These are phyloP conservation scores for Drosophila ficusphila DNA, from an alignment of 1,140 invertebrate genomes.

Conservation along the genomic window DNA sequence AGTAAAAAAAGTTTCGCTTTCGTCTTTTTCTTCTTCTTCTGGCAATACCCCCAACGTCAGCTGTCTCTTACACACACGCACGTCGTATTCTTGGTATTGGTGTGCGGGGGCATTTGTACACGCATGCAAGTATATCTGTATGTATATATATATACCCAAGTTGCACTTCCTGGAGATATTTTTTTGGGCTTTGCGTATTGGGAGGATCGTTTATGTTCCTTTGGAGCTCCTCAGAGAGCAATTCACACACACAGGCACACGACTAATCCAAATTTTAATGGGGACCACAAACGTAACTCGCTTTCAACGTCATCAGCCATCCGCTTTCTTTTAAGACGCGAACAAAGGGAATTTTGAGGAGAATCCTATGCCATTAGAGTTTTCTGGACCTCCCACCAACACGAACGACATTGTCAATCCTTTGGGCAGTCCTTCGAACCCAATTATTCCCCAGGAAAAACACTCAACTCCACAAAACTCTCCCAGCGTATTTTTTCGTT, in stretches of 20 bases:
- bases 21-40: slow-evolving; percentile 39
- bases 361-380: neutral
- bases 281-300: slow-evolving; percentile 59
- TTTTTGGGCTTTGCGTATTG: neutral
- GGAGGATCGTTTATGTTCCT: slow-evolving; percentile 8
- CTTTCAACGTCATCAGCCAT: slow-evolving; percentile 74
- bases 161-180: slow-evolving; percentile 42
- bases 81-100: slow-evolving; percentile 15
- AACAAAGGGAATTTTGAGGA: slow-evolving; percentile 54
- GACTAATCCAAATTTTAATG: slow-evolving; percentile 16
- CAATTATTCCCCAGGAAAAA: slow-evolving; percentile 5
- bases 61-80: slow-evolving; percentile 38
- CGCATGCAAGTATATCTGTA: slow-evolving; percentile 31
- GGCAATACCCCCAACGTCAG: slow-evolving; percentile 47
- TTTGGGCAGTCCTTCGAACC: slow-evolving; percentile 22
- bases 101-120: slow-evolving; percentile 50
- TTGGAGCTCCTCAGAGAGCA: neutral
- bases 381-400: neutral
- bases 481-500: slow-evolving; percentile 48
- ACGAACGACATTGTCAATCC: neutral
- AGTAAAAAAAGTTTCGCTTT: slow-evolving; percentile 43
- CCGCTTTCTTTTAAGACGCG: slow-evolving; percentile 68
- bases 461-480: slow-evolving; percentile 33
- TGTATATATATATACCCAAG: slow-evolving; percentile 17
- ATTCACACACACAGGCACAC: slow-evolving; percentile 7